These are phyloP conservation scores for Agelaius phoeniceus DNA, from an alignment of 2,113 vertebrate genomes.

Conservation along the genomic window DNA sequence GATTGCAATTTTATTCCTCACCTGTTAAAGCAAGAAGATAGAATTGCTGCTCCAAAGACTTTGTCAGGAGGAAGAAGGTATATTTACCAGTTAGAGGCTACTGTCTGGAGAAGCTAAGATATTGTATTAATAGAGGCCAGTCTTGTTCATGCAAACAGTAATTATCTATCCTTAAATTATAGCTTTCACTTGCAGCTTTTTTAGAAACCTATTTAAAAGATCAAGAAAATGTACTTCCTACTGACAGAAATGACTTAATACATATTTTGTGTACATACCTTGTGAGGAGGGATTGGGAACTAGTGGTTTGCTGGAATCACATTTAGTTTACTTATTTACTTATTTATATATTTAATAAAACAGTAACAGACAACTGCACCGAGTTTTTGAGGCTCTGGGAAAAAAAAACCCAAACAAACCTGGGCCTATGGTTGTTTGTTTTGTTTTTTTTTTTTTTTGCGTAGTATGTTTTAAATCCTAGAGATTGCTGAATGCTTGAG, in stretches of 20 bases:
- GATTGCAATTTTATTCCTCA: neutral
- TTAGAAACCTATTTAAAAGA: conserved; percentile 28
- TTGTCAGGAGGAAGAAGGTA: neutral
- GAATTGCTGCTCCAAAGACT: neutral
- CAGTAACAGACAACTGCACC: neutral
- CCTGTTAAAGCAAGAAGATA: conserved; percentile 20
- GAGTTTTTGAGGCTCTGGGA: neutral
- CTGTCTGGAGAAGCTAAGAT: neutral
- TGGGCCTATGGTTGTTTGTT: neutral
- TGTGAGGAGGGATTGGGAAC: neutral
- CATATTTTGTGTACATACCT: neutral
- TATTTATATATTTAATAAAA: neutral
- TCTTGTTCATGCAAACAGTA: conserved; percentile 36
- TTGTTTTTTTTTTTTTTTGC: too few relatives aligned
- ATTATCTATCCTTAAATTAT: conserved; percentile 23
- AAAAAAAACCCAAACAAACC: neutral
- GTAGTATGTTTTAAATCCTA: neutral
- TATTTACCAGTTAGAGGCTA: conserved; percentile 7
- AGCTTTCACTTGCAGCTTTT: neutral
- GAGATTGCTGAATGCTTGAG: neutral
- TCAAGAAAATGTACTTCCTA: neutral
- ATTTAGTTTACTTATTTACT: neutral
- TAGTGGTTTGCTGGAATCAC: neutral
- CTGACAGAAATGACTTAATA: conserved; percentile 6
- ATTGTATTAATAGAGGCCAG: conserved; percentile 2